A percentile compares a stretch with the other conserved stretches of the same genome.
These are phyloP conservation scores for Lithophane leautieri DNA, from an alignment of 2,888 invertebrate genomes.

Conservation along the genomic window DNA sequence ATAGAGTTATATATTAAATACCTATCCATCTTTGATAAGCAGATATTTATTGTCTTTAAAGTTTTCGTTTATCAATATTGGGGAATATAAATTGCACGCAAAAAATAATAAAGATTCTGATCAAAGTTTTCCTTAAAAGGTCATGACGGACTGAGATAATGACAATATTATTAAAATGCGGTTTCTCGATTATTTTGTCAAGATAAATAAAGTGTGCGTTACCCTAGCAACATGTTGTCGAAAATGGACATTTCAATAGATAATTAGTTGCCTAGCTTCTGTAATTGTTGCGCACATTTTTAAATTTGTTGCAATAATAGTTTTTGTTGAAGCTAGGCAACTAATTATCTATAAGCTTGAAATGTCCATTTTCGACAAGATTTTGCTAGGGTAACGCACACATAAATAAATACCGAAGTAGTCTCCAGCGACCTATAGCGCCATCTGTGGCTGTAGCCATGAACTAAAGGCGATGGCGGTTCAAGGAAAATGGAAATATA, in stretches of 20 bases:
- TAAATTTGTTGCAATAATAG: too few relatives aligned
- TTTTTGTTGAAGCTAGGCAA: too few relatives aligned
- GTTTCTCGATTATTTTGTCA: neutral
- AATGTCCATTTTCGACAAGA: too few relatives aligned
- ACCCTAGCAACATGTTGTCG: too few relatives aligned
- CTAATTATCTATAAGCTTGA: too few relatives aligned
- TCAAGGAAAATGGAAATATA: neutral
- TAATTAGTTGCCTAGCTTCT: too few relatives aligned
- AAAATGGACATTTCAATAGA: too few relatives aligned
- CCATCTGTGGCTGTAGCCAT: constrained; percentile 22
- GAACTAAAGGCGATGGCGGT: constrained; percentile 2
- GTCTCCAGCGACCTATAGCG: neutral
- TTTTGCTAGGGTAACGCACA: too few relatives aligned
- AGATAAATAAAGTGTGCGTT: too few relatives aligned
- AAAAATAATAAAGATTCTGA: neutral
- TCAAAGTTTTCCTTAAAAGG: neutral
- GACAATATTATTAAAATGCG: neutral
- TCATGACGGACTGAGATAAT: neutral
- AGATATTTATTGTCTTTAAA: neutral
- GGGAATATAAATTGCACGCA: constrained; percentile 22
- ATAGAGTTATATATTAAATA: neutral
- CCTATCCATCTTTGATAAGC: neutral
- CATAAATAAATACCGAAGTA: neutral
- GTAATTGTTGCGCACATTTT: too few relatives aligned
- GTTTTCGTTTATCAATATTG: constrained; percentile 23